Evolutionary conservation across 1,140 invertebrate genomes (phyloP).

Genomic region (Bombus fervidus): DNA sequence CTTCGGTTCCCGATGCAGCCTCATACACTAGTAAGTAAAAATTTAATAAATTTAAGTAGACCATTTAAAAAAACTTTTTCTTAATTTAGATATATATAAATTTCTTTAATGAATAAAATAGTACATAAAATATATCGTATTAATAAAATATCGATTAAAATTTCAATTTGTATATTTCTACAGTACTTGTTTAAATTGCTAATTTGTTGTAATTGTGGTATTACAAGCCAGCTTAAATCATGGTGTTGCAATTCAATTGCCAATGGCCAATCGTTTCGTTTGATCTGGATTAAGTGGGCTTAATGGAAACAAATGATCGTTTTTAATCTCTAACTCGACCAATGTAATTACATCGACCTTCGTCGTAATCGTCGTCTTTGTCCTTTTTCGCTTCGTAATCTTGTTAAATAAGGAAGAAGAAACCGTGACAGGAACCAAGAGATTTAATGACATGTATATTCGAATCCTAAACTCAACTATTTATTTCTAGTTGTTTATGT

Average conservation of each 20-base stretch:
- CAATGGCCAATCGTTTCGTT: slow-evolving; percentile 5
- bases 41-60: neutral
- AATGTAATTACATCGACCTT: slow-evolving; percentile 38
- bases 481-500: neutral
- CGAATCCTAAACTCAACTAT: neutral
- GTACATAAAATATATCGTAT: too few species aligned
- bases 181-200: neutral
- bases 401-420: slow-evolving; percentile 31
- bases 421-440: neutral
- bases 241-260: slow-evolving; percentile 24
- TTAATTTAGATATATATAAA: neutral
- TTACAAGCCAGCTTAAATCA: neutral
- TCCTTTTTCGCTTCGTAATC: slow-evolving; percentile 31
- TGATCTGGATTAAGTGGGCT: slow-evolving; percentile 25
- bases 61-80: neutral
- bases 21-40: slow-evolving; percentile 77
- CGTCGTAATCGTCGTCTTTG: slow-evolving; percentile 2
- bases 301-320: slow-evolving; percentile 45
- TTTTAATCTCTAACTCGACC: slow-evolving; percentile 42
- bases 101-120: too few species aligned
- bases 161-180: neutral
- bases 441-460: neutral
- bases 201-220: neutral
- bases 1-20: slow-evolving; percentile 43
- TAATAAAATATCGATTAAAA: neutral